Evolutionary conservation across 2,888 invertebrate genomes (phyloP), one percentile per base, ranked within the genome.

Genomic region (Drosophila rubida): DNA sequence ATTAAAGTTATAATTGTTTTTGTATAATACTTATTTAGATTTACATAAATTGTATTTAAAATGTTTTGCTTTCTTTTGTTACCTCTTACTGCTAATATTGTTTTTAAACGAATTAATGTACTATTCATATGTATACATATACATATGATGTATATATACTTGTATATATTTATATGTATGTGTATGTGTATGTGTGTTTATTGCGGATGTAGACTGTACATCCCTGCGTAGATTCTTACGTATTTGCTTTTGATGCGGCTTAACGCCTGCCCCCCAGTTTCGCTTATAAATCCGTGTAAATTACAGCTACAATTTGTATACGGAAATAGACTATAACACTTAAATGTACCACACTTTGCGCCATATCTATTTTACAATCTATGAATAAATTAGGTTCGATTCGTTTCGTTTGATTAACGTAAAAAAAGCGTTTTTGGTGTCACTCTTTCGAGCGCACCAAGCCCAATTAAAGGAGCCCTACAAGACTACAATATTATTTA

Each of bases 311-410:
- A 69, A 61, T 79, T 76, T 76, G 65, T 72, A 74, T 80, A 85
- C 68, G 75, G 77, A 86, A 79, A 77, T 83, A 83, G 69, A 70
- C 86, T 83, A 80, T 82, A 82, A 82, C 81, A 82, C 81, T 82
- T 82, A 86, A 67, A 68, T 51, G 55, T 86, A 81, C 78, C 69
- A 69, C 69, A 77, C 59, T 63, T 66, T 63, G 65, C 65, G 73
- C 65, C 69, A 69, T 65, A 69, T 77, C 78, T 80, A 85, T 80
- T 45, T 78, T 81, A 81, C 85, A 81, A 25, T 66, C 81, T 81
- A 85, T 75, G 55, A 82, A 86, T 82, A 83, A 86, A 77, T 81
- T 80, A 81, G 62, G 69, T 80, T 80, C 61, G 65, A 76, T 76
- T 76, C 62, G 57, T 66, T 83, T 72, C 57, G 81, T 81, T 71